phyloP scores from a whole-genome alignment of 1,140 invertebrate species.

The Drosophila melanogaster region Release_6_plus_ISO1_MT NT_033777.3:16466001-16466500 shows the following conservation, averaged over 20 bases:
- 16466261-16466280: slow-evolving; percentile 70
- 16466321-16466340: slow-evolving; percentile 41
- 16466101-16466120: slow-evolving; percentile 23
- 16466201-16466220: slow-evolving; percentile 58
- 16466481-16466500: slow-evolving; percentile 68
- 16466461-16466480: slow-evolving; percentile 41
- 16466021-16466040: slow-evolving; percentile 45
- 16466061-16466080: slow-evolving; percentile 75
- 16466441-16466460: neutral
- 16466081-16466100: slow-evolving; percentile 67
- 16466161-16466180: slow-evolving; percentile 25
- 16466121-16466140: slow-evolving; percentile 7
- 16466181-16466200: slow-evolving; percentile 65
- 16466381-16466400: slow-evolving; percentile 15
- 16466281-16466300: slow-evolving; percentile 60
- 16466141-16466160: slow-evolving; percentile 1
- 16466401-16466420: neutral
- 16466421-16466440: neutral
- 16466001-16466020: slow-evolving; percentile 37
- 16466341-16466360: slow-evolving; percentile 64
- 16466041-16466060: slow-evolving; percentile 68
- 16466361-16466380: slow-evolving; percentile 17
- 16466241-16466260: slow-evolving; percentile 65
- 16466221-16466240: slow-evolving; percentile 63
- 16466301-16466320: slow-evolving; percentile 64